Evolutionary conservation across 2,888 invertebrate species (phyloP), one percentile per base, ranked within the genome.

Genomic region (Erebia palarica): DNA sequence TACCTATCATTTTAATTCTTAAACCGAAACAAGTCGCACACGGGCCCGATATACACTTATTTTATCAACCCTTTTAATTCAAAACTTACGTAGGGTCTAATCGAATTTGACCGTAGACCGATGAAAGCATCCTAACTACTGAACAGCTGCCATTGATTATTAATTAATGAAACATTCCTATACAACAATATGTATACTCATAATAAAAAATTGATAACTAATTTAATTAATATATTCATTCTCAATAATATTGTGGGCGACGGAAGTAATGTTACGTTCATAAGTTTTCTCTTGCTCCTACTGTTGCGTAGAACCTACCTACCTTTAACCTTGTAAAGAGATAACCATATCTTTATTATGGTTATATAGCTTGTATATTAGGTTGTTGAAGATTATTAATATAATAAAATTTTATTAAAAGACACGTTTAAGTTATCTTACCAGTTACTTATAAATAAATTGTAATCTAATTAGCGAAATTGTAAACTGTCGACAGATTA

Each of bases 271-370:
- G 64, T 71, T 66, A 66, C 18, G 42, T 58, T 58, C 66, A 71
- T 73, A 71, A 66, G 55, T 68, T 58, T 68, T 68, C 66, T 73
- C 73, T 44, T 44, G 44, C 42, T 60, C 13, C 73, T 73, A 70
- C 73, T 71, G 73, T 74, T 76, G 78, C 75, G 78, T 79, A 79
- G 75, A 74, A 69, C 65, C 55, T 69, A 51, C 49, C 21, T 65
- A 63, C 27, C 53, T 68, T 60, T 44, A 18, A 13, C 21, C 14
- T 13, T 49, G 63, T 63, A 47, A 21, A 63, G 5, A 47, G 49
- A 47, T 47, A 21, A 49, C 9, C 47, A 21, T 49, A 63, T 63
- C 63, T 49, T 21, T 44, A 47, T 61, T 61, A 44, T 44, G 13
- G 16, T 47, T 44, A 61, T 44, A 44, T 61, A 58, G 58, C 58